A percentile compares a stretch with the other conserved stretches of the same genome.
Conservation (phyloP, 2,888 invertebrate genomes). For the Carabus problematicus region DNA sequence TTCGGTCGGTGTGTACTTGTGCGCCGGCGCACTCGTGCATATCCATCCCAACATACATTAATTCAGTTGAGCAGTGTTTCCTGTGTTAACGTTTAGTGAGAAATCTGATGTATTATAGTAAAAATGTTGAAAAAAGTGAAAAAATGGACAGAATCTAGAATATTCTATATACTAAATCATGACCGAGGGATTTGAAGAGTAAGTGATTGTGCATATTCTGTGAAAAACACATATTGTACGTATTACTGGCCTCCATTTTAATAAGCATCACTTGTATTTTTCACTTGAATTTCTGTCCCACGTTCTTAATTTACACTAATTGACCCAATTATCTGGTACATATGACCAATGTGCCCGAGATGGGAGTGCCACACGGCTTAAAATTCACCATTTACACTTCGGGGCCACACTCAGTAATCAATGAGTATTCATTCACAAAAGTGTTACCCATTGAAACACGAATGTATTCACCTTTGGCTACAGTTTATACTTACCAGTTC, state of each 20-base stretch:
- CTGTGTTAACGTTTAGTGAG: slow-evolving; percentile 54
- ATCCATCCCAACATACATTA: slow-evolving; percentile 54
- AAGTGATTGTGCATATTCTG: slow-evolving; percentile 63
- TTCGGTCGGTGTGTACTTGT: slow-evolving; percentile 45
- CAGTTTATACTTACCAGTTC: slow-evolving; percentile 23
- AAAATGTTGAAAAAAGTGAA: slow-evolving; percentile 85
- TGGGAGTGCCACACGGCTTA: slow-evolving; percentile 32
- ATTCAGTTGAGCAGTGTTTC: slow-evolving; percentile 59
- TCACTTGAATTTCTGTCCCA: slow-evolving; percentile 33
- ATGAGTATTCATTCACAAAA: slow-evolving; percentile 40
- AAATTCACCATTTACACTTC: slow-evolving; percentile 34
- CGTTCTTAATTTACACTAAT: slow-evolving; percentile 40
- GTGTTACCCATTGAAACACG: slow-evolving; percentile 37
- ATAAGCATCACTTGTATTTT: slow-evolving; percentile 41
- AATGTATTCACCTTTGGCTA: slow-evolving; percentile 33
- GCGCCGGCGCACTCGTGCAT: slow-evolving; percentile 49
- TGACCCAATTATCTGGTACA: slow-evolving; percentile 36
- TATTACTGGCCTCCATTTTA: slow-evolving; percentile 53
- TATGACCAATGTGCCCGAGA: background rate
- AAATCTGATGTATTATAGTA: slow-evolving; percentile 65
- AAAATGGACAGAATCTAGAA: slow-evolving; percentile 83
- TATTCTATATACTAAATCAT: slow-evolving; percentile 85
- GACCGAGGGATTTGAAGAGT: slow-evolving; percentile 93
- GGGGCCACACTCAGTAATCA: slow-evolving; percentile 26
- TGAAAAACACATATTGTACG: slow-evolving; percentile 48